These are phyloP conservation scores for Pterostichus niger DNA, from an alignment of 2,888 invertebrate species.

Conservation along the genomic window DNA sequence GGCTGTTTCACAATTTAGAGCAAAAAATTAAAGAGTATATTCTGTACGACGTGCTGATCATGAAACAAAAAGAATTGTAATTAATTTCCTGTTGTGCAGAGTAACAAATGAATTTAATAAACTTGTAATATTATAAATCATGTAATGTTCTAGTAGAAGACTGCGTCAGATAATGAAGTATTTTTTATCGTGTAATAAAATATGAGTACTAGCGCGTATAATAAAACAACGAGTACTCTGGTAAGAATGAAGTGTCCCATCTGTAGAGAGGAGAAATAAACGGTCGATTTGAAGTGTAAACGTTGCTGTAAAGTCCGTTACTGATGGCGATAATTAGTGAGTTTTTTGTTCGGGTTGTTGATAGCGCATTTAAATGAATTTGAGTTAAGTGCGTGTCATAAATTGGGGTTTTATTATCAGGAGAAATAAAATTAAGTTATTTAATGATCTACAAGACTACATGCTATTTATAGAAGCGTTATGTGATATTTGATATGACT, in stretches of 20 bases:
- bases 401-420: slow-evolving; percentile 42
- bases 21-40: no score
- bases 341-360: slow-evolving; percentile 44
- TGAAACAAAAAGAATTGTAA: no score
- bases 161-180: not conserved
- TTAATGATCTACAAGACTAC: slow-evolving; percentile 39
- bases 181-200: slow-evolving; percentile 26
- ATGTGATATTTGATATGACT: slow-evolving; percentile 43
- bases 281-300: slow-evolving; percentile 48
- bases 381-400: slow-evolving; percentile 45
- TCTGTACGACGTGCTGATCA: no score
- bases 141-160: no score
- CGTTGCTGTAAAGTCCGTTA: slow-evolving; percentile 34
- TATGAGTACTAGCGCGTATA: not conserved
- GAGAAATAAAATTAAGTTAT: slow-evolving; percentile 40
- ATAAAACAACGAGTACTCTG: slow-evolving; percentile 9
- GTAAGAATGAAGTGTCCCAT: slow-evolving; percentile 12
- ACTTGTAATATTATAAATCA: no score
- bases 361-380: slow-evolving; percentile 39
- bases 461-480: slow-evolving; percentile 29
- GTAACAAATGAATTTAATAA: no score
- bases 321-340: slow-evolving; percentile 46
- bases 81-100: no score
- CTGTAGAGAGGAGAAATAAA: slow-evolving; percentile 2
- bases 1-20: no score